Evolutionary conservation across 2,888 invertebrate species (phyloP), one percentile per base, ranked within the genome.

Genomic region (Andrena flavipes): DNA sequence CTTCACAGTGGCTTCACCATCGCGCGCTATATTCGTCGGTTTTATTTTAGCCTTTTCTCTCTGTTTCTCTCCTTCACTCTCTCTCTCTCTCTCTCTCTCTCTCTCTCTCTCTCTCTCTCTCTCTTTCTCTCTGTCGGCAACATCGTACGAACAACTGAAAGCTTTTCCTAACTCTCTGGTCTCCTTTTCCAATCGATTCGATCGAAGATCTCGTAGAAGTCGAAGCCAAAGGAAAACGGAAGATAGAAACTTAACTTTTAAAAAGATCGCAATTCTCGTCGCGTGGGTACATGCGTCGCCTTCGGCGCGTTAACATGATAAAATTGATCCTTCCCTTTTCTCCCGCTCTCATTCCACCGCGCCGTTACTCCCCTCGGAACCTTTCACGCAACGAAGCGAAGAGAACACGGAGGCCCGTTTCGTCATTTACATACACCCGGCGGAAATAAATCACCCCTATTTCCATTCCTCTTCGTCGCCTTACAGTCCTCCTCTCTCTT

Each of bases 401-500:
- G 69, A 75, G 33, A 62, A 63, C 71, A 56, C 48, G 49, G 30
- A 42, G 69, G 59, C 59, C 20, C 20, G 42, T 13, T 42, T 72
- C 63, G 6, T 70, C 63, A 63, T 71, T 54, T 76, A 76, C 51
- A 76, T 10, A 63, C 62, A 56, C 33, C 72, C 26, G 51, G 87
- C 73, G 73, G 78, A 86, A 86, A 82, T 82, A 85, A 42, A 88
- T 82, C 70, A 80, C 78, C 76, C 75, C 65, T 84, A 67, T 83
- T 72, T 78, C 77, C n/a, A 42, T 42, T 69, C 49, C 20, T 63
- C 65, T 26, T 74, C 63, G 10, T 51, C 71, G 30, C 56, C 73
- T 49, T 82, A 83, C 65, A 76, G 56, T 54, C 67, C 64, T 42
- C n/a, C 42, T 42, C 30, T 30, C 35, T 48, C 10, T 35, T 54